phyloP scores from a whole-genome alignment of 2,888 invertebrate species.

The Chloromyia formosa region DNA sequence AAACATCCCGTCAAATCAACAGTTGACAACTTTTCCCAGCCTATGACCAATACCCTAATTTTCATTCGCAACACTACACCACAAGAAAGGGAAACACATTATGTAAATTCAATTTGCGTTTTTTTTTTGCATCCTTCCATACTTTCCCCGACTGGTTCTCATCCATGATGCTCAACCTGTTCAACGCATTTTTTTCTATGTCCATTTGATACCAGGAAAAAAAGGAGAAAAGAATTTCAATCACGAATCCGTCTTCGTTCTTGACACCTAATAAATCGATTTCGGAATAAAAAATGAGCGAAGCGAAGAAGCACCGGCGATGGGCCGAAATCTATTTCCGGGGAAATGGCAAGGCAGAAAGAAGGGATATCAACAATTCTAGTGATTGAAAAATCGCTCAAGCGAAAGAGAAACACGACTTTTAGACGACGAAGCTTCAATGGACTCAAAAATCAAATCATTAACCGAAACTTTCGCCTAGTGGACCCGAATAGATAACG shows the following conservation, averaged over 20 bases:
- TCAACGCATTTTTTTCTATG: not conserved
- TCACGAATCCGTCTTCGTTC: not conserved
- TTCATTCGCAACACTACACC: too few species aligned
- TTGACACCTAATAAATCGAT: conserved; percentile 19
- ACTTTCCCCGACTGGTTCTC: too few species aligned
- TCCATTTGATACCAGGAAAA: conserved; percentile 21
- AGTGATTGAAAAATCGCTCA: conserved; percentile 23
- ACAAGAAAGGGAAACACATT: not conserved
- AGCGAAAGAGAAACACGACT: not conserved
- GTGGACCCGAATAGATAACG: not conserved
- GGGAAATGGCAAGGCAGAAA: not conserved
- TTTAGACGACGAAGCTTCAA: not conserved
- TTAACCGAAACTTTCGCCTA: not conserved
- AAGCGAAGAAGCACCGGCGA: not conserved
- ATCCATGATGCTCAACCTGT: too few species aligned
- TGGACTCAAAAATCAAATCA: conserved; percentile 15
- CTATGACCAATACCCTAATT: too few species aligned
- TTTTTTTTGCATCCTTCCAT: not conserved
- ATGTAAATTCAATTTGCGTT: not conserved
- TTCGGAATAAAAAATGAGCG: conserved; percentile 11
- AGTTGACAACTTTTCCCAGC: too few species aligned
- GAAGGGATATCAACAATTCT: not conserved
- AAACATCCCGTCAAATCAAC: too few species aligned
- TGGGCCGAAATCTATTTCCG: not conserved
- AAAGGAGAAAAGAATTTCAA: conserved; percentile 5